Base-by-base conservation (phyloP, 2,888 invertebrate species). In the Rhimphoctona megacephalus region DNA sequence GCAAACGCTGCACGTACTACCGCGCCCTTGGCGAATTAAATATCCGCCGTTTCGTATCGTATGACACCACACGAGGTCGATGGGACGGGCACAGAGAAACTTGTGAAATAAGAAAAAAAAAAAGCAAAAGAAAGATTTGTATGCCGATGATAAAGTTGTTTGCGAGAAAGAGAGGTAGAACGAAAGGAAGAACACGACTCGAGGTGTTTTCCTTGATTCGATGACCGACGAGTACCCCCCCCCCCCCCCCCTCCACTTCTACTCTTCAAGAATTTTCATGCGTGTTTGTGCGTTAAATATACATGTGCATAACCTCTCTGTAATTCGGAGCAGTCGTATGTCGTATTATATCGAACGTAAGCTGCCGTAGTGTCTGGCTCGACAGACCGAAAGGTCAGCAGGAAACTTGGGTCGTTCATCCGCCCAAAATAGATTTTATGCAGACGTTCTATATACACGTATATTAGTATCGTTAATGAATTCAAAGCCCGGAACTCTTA, bases 151-250 rank as follows among this genome's bases (percentile, higher is more conserved):
- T 84, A 76, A 82, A 87, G 66, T 82, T 70, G 78, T 77, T 73
- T 67, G 81, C 76, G 36, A 17, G 43, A 61, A 17, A 70, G 39
- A 64, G 61, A 76, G 46, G 52, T 22, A n/a, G 66, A 64, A 73
- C 49, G 61, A 57, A 85, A 64, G 17, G 43, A 76, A 52, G 33
- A 76, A 84, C 46, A 25, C 72, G 76, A 54, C 70, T 66, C 66
- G 74, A 87, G 84, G 81, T 79, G 86, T 87, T 87, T 87, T 87
- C 86, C 86, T 86, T 86, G 86, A 84, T 84, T 78, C 82, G 74
- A 76, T 74, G 66, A 84, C 69, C 78, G 69, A 76, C 81, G 78
- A 81, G 83, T 57, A 66, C 73, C n/a, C 54, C 25, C 17, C 30
- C 43, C 43, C 43, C 14, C 36, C 19, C n/a, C 33, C 33, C 49